Evolutionary conservation across 2,113 vertebrate genomes (phyloP), one percentile per base, ranked within the genome.

Genomic region (Xiphophorus couchianus): DNA sequence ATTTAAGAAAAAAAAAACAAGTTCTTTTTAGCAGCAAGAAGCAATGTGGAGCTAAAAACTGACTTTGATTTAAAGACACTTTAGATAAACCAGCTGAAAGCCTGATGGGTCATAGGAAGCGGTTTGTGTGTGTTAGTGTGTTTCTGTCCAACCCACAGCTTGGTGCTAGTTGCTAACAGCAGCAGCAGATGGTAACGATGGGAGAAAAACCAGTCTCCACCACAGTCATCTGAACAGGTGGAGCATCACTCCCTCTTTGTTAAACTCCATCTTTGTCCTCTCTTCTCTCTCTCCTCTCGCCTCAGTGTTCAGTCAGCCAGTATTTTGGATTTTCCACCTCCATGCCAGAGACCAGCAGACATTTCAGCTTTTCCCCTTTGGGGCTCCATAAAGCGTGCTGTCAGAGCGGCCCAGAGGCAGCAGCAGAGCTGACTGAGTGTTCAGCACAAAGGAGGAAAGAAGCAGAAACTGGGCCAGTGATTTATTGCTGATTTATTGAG

Each of bases 401-500:
- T 84, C 86, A 78, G 72, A 66, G 73, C 51, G 86, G 89, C 86
- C 86, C 85, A 87, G 90, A 90, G 79, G 78, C 86, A 91, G 84
- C 83, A 86, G 71, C 78, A 37, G 76, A 86, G 85, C 67, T 76
- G 86, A 86, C 80, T n/a, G 44, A 78, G 86, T 75, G 78, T 84
- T 92, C 91, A 74, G 93, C 90, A 93, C 91, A 80, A 76, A 75
- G 82, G 73, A 83, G 60, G 71, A 76, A 84, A 89, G 79, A 64
- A 76, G 77, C 81, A 88, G 84, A 81, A 84, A 78, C 77, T 81
- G 81, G 78, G 81, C 80, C 58, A 2, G 71, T 92, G 93, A 94
- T 94, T 94, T 92, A 93, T 89, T 86, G 84, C 65, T 15, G 76
- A 88, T 93, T 93, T 90, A 81, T 93, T 87, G 90, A 91, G 88